A percentile compares a stretch with the other conserved stretches of the same genome.
phyloP scores from a whole-genome alignment of 2,888 invertebrate species.

The Microctonus aethiopoides region DNA sequence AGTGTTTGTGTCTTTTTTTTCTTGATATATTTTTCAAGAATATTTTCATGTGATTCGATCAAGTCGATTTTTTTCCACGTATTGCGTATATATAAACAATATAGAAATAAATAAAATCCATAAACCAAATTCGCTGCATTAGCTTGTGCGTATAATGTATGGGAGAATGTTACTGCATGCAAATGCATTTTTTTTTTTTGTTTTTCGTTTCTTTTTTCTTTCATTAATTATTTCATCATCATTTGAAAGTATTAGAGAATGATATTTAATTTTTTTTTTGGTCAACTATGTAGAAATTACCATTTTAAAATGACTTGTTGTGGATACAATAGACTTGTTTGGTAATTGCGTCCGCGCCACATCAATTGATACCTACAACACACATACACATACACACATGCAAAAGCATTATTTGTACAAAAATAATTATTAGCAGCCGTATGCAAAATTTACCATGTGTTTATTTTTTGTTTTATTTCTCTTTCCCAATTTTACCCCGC shows the following conservation, averaged over 20 bases:
- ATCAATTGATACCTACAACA: slow-evolving; percentile 64
- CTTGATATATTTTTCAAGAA: slow-evolving; percentile 28
- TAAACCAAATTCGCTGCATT: slow-evolving; percentile 40
- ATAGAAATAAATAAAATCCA: background rate
- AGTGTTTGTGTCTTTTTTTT: background rate
- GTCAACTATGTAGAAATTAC: slow-evolving; percentile 51
- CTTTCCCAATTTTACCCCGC: background rate
- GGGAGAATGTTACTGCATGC: slow-evolving; percentile 6
- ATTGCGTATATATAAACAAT: background rate
- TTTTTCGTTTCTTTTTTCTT: too few relatives aligned
- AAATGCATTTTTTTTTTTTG: background rate
- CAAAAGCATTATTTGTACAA: slow-evolving; percentile 38
- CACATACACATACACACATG: slow-evolving; percentile 39
- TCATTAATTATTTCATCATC: background rate
- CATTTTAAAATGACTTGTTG: slow-evolving; percentile 64
- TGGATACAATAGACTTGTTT: slow-evolving; percentile 60
- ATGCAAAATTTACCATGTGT: background rate
- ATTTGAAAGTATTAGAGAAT: background rate
- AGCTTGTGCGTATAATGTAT: slow-evolving; percentile 31
- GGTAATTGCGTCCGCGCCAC: slow-evolving; percentile 64
- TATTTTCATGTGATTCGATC: background rate
- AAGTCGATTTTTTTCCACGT: background rate
- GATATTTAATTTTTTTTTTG: background rate
- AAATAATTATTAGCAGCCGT: slow-evolving; percentile 15
- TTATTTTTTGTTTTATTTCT: background rate